Conservation (phyloP, 1,140 invertebrate species). For the Drosophila virilis region DNA sequence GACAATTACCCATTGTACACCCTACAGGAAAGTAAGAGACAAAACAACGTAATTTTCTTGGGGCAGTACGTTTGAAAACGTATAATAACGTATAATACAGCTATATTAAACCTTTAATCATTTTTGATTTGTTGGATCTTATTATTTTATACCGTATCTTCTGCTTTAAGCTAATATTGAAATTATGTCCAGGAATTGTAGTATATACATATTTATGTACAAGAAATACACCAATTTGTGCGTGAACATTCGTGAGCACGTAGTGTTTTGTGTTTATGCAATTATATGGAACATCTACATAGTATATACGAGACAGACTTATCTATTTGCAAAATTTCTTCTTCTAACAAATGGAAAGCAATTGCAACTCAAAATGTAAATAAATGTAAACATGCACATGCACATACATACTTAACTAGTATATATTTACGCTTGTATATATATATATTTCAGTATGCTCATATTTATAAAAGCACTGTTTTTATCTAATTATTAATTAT, state of each 20-base stretch:
- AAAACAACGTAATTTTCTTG: neutral
- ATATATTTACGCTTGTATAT: neutral
- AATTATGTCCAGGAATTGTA: neutral
- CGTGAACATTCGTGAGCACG: neutral
- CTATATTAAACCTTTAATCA: too few relatives aligned
- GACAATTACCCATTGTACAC: slow-evolving; percentile 87
- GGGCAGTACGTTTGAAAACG: too few relatives aligned
- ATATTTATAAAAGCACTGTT: neutral
- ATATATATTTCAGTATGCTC: neutral
- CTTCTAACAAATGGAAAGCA: neutral
- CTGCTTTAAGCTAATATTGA: too few relatives aligned
- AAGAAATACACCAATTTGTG: neutral
- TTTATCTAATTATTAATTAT: neutral
- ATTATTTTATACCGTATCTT: too few relatives aligned
- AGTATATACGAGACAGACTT: neutral
- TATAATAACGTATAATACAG: neutral
- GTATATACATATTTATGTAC: neutral
- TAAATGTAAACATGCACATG: slow-evolving; percentile 9
- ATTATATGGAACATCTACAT: neutral
- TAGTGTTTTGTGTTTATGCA: neutral
- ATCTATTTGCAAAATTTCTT: neutral
- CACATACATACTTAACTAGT: neutral
- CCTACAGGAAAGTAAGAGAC: neutral
- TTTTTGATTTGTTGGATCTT: too few relatives aligned
- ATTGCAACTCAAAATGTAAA: slow-evolving; percentile 1